Percentiles rank a stretch among this genome's conserved stretches.
Evolutionary conservation across 30 jellyfish, hydroid and myxozoan genomes (phyloP).

Genomic region (Mastigias papua): DNA sequence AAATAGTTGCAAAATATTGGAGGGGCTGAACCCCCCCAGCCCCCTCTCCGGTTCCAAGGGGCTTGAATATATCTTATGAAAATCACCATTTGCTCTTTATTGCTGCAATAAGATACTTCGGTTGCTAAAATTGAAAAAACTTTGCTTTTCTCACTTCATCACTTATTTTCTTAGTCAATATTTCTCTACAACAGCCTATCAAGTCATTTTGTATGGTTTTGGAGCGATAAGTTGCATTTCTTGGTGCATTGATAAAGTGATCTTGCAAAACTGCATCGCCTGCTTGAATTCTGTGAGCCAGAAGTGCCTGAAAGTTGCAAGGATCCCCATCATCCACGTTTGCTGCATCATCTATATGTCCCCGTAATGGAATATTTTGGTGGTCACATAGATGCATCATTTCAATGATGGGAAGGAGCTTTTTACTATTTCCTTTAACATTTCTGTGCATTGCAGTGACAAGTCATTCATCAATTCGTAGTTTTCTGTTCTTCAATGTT

Average conservation of each 20-base stretch:
- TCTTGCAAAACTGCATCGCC: conserved; percentile 65
- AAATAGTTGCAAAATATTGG: no score
- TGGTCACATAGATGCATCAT: conserved; percentile 34
- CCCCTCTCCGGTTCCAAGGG: no score
- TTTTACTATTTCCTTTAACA: not conserved
- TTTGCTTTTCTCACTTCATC: conserved; percentile 25
- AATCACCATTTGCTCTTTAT: conserved; percentile 60
- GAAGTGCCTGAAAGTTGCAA: conserved; percentile 76
- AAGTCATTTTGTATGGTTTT: conserved; percentile 73
- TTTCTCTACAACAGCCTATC: conserved; percentile 59
- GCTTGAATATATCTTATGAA: conserved; percentile 51
- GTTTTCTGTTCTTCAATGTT: not conserved
- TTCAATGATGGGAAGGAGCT: conserved; percentile 16
- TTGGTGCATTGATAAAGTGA: conserved; percentile 52
- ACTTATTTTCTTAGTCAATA: conserved; percentile 3
- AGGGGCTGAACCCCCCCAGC: no score
- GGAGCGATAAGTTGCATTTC: conserved; percentile 68
- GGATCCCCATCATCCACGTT: conserved; percentile 36
- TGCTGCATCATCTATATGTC: conserved; percentile 61
- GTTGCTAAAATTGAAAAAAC: conserved; percentile 56
- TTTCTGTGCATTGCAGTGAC: not conserved
- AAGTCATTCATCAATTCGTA: not conserved
- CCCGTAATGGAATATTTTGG: conserved; percentile 34
- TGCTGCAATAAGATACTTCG: conserved; percentile 46
- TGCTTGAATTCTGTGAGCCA: conserved; percentile 47